A percentile compares a stretch with the other conserved stretches of the same genome.
phyloP scores from a whole-genome alignment of 2,113 vertebrate species.

The Antechinus flavipes region DNA sequence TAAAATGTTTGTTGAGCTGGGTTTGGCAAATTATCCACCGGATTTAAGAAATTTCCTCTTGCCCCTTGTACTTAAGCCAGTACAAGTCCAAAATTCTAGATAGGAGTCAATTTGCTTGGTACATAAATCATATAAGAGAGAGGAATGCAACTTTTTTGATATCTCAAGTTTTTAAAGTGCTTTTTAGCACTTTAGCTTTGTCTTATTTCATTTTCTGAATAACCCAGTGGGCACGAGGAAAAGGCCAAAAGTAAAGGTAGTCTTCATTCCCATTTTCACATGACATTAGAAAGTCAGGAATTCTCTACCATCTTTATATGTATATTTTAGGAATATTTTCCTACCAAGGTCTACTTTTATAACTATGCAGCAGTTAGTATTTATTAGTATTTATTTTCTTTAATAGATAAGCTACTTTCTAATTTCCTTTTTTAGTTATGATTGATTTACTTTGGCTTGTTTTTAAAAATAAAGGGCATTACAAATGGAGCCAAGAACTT shows the following conservation, averaged over 20 bases:
- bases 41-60: background rate
- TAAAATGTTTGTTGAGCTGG: background rate
- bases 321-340: conserved; percentile 24
- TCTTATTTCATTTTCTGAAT: conserved; percentile 32
- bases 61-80: background rate
- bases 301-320: conserved; percentile 32
- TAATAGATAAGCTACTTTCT: conserved; percentile 59
- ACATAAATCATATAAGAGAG: background rate
- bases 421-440: conserved; percentile 61
- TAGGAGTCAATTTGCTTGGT: background rate
- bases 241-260: background rate
- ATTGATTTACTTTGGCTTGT: conserved; percentile 62
- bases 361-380: conserved; percentile 36
- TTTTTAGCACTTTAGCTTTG: background rate
- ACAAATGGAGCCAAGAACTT: conserved; percentile 63
- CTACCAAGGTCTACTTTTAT: conserved; percentile 48
- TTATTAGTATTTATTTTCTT: conserved; percentile 53
- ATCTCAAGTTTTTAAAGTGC: background rate
- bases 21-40: background rate
- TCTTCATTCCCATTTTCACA: conserved; percentile 4
- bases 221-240: background rate
- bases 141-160: background rate
- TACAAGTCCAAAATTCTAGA: background rate
- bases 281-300: background rate
- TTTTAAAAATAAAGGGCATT: conserved; percentile 7